Conservation (phyloP, 2,888 invertebrate genomes). For the Trachelus tabidus region DNA sequence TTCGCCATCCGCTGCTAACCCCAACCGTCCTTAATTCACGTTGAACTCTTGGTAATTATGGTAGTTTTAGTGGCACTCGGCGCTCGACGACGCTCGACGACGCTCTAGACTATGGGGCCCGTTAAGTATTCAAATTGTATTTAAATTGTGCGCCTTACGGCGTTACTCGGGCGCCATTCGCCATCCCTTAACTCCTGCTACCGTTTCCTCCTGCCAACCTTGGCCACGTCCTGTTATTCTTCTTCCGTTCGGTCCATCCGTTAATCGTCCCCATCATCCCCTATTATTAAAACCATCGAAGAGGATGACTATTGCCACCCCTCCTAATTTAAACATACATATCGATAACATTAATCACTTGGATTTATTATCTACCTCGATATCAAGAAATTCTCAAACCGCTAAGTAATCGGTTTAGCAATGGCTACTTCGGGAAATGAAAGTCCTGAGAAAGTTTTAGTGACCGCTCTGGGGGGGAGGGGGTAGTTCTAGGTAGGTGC, state of each 20-base stretch:
- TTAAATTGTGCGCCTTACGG: conserved; percentile 42
- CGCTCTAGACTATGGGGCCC: conserved; percentile 34
- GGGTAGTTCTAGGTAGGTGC: not conserved
- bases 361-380: not conserved
- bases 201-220: not conserved
- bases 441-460: not conserved
- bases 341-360: not conserved
- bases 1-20: conserved; percentile 27
- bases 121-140: conserved; percentile 52
- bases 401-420: not conserved
- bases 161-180: conserved; percentile 16
- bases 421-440: not conserved
- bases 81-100: conserved; percentile 30
- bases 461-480: not conserved
- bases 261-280: not conserved
- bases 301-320: not conserved
- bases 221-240: not conserved
- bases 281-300: not conserved
- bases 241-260: not conserved
- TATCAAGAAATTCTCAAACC: not conserved
- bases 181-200: conserved; percentile 16
- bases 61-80: conserved; percentile 35
- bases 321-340: not conserved
- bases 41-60: conserved; percentile 50
- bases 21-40: conserved; percentile 47